A percentile compares a stretch with the other conserved stretches of the same genome.
phyloP scores from a whole-genome alignment of 2,888 invertebrate species.

The Calephelis perditalis region DNA sequence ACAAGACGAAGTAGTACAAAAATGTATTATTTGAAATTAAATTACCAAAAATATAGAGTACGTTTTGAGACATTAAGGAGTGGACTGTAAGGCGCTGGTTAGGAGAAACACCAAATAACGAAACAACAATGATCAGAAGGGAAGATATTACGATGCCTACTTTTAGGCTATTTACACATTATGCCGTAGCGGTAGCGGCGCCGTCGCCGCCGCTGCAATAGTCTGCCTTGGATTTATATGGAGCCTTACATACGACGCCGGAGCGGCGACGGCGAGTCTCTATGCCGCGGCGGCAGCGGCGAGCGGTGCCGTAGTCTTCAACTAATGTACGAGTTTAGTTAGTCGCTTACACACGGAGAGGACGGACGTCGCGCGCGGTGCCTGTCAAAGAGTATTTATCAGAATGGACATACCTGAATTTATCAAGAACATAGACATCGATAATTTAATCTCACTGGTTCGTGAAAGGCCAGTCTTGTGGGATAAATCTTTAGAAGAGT shows the following conservation, averaged over 20 bases:
- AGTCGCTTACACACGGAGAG: neutral
- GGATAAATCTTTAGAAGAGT: neutral
- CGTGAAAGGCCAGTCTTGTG: no score
- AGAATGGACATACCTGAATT: slow-evolving; percentile 1
- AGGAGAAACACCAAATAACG: neutral
- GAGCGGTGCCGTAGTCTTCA: neutral
- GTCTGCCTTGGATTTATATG: neutral
- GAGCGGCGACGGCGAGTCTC: neutral
- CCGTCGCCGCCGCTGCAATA: neutral
- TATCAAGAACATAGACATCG: neutral
- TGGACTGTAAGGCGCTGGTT: slow-evolving; percentile 13
- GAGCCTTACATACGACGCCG: no score
- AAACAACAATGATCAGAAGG: neutral
- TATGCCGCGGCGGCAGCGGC: neutral
- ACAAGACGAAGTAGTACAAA: no score
- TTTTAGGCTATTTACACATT: neutral
- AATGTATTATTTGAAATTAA: neutral
- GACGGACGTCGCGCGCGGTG: neutral
- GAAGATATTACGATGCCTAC: no score
- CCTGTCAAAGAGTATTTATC: neutral
- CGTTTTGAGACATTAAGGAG: slow-evolving; percentile 9
- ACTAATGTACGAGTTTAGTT: neutral
- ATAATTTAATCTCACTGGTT: neutral
- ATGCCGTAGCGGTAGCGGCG: neutral
- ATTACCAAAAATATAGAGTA: slow-evolving; percentile 15